These are phyloP conservation scores for Resseliella maxima DNA, from an alignment of 2,888 invertebrate genomes.

Conservation along the genomic window DNA sequence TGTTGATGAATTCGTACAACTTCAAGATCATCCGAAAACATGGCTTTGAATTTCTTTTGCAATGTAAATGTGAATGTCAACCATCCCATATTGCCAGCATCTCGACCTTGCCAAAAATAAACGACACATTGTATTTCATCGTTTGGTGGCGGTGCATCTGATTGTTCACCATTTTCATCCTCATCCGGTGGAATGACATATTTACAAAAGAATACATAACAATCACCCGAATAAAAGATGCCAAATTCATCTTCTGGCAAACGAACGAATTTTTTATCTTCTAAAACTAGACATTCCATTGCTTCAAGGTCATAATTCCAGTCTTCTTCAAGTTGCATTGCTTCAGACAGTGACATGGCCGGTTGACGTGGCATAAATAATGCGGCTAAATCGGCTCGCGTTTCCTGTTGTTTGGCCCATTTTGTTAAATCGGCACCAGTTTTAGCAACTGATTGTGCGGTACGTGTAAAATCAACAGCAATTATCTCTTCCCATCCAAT, in stretches of 20 bases:
- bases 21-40: constrained; percentile 91
- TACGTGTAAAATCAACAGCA: constrained; percentile 98
- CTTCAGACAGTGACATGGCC: constrained; percentile 84
- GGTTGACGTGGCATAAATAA: constrained; percentile 95
- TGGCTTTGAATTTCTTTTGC: constrained; percentile 88
- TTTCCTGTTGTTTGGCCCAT: constrained; percentile 91
- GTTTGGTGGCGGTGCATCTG: constrained; percentile 63
- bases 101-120: constrained; percentile 99
- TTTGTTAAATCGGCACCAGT: constrained; percentile 95
- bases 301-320: constrained; percentile 99
- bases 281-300: constrained; percentile 97
- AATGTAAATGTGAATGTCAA: constrained; percentile 97
- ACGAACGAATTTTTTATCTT: constrained; percentile 96
- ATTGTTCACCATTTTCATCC: constrained; percentile 66
- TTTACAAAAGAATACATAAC: constrained; percentile 97
- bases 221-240: constrained; percentile 91
- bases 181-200: constrained; percentile 86
- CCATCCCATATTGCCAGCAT: constrained; percentile 99
- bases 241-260: constrained; percentile 94
- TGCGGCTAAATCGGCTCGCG: constrained; percentile 93
- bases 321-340: constrained; percentile 88
- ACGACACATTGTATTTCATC: constrained; percentile 88
- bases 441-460: constrained; percentile 95
- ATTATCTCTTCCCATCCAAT: constrained; percentile 98
- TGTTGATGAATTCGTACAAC: constrained; percentile 97